These are phyloP conservation scores for Dryas iulia DNA, from an alignment of 1,140 invertebrate genomes.

Conservation along the genomic window DNA sequence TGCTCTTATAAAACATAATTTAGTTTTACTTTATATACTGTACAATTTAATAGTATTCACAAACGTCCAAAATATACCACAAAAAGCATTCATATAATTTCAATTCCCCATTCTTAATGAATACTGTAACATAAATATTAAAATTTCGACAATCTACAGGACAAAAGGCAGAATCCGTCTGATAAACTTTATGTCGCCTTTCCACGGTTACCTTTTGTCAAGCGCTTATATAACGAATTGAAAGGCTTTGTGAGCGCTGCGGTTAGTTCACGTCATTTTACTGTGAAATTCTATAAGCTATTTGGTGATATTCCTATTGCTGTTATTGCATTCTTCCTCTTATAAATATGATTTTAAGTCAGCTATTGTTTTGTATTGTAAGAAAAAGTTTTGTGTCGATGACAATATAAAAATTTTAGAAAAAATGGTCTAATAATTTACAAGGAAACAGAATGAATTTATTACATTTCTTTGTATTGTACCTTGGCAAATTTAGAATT, in stretches of 20 bases:
- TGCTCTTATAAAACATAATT: no score
- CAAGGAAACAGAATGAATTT: no score
- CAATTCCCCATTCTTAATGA: neutral
- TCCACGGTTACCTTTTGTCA: conserved; percentile 30
- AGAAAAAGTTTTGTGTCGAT: no score
- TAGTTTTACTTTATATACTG: no score
- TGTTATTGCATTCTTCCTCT: neutral
- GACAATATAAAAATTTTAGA: no score
- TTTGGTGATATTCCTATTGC: conserved; percentile 32
- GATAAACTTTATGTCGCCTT: conserved; percentile 31
- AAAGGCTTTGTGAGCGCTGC: conserved; percentile 54
- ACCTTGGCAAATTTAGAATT: no score
- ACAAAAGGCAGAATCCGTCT: conserved; percentile 27
- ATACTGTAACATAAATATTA: neutral
- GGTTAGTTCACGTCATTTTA: conserved; percentile 52
- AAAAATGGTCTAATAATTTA: no score
- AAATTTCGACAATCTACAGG: conserved; percentile 3
- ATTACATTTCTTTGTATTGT: no score
- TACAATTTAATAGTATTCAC: no score
- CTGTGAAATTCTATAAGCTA: conserved; percentile 52
- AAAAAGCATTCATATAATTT: neutral
- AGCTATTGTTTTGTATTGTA: no score
- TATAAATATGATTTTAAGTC: no score
- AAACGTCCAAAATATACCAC: no score
- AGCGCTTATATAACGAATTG: conserved; percentile 40